Base-by-base conservation (phyloP, 2,113 vertebrate species). In the Chunga burmeisteri region DNA sequence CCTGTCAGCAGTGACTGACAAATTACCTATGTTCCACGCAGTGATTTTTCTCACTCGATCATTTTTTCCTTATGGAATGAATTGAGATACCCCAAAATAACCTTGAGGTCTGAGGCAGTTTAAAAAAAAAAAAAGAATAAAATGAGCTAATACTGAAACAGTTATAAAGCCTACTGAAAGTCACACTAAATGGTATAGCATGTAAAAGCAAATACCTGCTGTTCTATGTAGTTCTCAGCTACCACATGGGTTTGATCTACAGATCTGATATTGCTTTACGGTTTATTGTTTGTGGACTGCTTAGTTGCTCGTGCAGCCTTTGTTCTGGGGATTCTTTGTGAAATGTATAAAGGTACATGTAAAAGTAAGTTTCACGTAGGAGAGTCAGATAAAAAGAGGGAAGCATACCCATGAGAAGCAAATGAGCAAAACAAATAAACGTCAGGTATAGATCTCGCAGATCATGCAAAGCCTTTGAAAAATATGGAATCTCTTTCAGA, bases 11-110 rank as follows among this genome's bases (percentile, higher is more conserved):
- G 47, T 26, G 61, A 55, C 29, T 91, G 46, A 29, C 42, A 88
- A 61, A 85, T 52, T 65, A 42, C 27, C 14, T 72, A 11, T 0
- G 3, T 85, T 86, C 23, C 27, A 62, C 0, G 3, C 0, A 2
- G 13, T 63, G 29, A 32, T 79, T 84, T 96, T 93, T 85, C 42
- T 93, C 36, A 65, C 13, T 84, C 0, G 1, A 47, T 56, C 7
- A 12, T 30, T 75, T 94, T 66, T 94, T 86, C 67, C 27, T 61
- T 65, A 68, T 46, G 40, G 11, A 86, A 75, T 62, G 16, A 88
- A 80, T 46, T 44, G 2, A 72, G 21, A 16, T 42, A 52, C 25
- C 16, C 11, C 4, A 90, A 90, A 72, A 66, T 46, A 86, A 80
- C 32, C 13, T 17, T 81, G 40, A 55, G 13, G 30, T 66, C 27